Percentiles rank a stretch among this genome's conserved stretches.
Evolutionary conservation across 1,140 invertebrate genomes (phyloP).

Genomic region (Sycobia sp.): DNA sequence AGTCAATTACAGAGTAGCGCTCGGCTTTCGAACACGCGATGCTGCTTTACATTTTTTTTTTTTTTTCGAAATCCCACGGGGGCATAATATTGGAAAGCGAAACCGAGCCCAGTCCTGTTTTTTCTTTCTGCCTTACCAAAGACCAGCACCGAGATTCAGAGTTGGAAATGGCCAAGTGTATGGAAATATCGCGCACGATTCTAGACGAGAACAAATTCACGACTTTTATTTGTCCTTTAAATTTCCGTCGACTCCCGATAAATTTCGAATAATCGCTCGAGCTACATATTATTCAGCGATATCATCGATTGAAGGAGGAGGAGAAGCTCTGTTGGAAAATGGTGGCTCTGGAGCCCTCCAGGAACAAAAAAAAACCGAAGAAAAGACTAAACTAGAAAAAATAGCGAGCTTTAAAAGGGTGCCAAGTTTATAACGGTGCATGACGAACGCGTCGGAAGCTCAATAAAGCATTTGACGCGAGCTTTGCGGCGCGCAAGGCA

Average conservation of each 20-base stretch:
- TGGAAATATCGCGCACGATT: background rate
- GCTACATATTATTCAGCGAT: too few relatives aligned
- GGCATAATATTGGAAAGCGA: conserved; percentile 4
- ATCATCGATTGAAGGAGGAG: too few relatives aligned
- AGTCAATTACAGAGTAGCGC: conserved; percentile 9
- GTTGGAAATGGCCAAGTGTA: too few relatives aligned
- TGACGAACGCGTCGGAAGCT: background rate
- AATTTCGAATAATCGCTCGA: too few relatives aligned
- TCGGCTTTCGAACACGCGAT: conserved; percentile 20
- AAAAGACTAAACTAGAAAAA: background rate
- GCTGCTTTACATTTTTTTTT: conserved; percentile 24
- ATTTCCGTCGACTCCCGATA: too few relatives aligned
- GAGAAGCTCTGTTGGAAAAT: too few relatives aligned
- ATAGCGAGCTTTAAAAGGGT: background rate
- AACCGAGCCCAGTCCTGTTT: background rate
- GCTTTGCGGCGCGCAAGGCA: background rate
- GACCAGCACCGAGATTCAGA: conserved; percentile 1
- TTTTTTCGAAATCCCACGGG: background rate
- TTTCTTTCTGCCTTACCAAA: too few relatives aligned
- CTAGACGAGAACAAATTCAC: too few relatives aligned
- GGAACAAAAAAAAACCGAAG: background rate
- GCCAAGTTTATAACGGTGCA: conserved; percentile 4
- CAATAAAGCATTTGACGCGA: conserved; percentile 13
- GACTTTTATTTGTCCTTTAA: too few relatives aligned
- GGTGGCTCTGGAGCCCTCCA: too few relatives aligned